Evolutionary conservation across 2,797 vertebrate species (phyloP), one percentile per base, ranked within the genome.

Genomic region (Darevskia nairensis): DNA sequence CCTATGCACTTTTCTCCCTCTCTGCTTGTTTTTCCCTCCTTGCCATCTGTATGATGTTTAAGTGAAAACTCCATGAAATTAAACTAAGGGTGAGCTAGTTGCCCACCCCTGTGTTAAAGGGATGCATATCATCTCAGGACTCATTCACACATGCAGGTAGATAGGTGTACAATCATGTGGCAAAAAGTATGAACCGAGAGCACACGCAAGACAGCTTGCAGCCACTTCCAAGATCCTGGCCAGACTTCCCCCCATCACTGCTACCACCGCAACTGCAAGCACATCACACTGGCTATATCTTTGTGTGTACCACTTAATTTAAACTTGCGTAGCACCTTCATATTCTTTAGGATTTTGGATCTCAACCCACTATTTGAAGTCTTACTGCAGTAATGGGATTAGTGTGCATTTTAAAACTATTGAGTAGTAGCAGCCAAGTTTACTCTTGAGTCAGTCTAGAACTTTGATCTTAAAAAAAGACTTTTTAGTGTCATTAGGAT

Each of bases 401-500:
- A 64, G 61, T 64, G 6, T 64, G 21, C 17, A 23, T 64, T 2
- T 64, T 64, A 64, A 64, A 64, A 64, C 17, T 44, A 46, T 35
- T 46, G 6, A 44, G 17, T 59, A 41, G 64, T 83, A 84, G 44
- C 74, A 27, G 55, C 21, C 74, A 81, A 44, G n/a, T 32, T 78
- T 25, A 50, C 59, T 72, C 32, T 15, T 86, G 68, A 80, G 3
- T 72, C 3, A 27, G n/a, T 71, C 25, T 44, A 66, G 27, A n/a
- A 11, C 9, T 61, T 85, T 6, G 1, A 0, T 2, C 32, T 75
- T 91, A 83, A 0, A 0, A 25, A 59, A 0, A 0, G 27, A 66
- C 66, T 44, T 82, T 44, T 61, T 7, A 29, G 74, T 86, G 81
- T 68, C 29, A 66, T 8, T 59, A 32, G 19, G 0, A 0, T 5